Evolutionary conservation across 2,888 invertebrate genomes (phyloP), one percentile per base, ranked within the genome.

Genomic region (Meganola albula): DNA sequence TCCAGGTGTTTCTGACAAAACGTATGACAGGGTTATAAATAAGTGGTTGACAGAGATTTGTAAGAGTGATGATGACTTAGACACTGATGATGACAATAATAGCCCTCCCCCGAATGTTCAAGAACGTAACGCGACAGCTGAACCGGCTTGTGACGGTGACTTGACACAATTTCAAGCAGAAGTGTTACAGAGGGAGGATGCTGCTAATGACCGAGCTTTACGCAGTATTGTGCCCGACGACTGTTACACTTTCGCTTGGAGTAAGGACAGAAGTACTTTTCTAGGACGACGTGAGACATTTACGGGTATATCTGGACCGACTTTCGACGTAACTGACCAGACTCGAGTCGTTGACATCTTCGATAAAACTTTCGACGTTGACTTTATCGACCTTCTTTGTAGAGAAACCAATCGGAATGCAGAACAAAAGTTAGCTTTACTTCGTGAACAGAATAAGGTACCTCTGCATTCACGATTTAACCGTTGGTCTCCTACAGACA

Each of bases 401-500:
- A 33, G 26, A 16, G 22, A 23, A 5, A 31, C 27, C 1, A 34
- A 34, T 10, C 7, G 27, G 24, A 24, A 34, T 7, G 28, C 29
- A 22, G n/a, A 10, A 2, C 33, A 34, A 7, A 34, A 28, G 13
- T 27, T 28, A 4, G 10, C 12, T 10, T 6, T 20, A 1, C 11
- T 28, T 8, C 27, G 28, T 20, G 24, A 34, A 9, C 24, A 34
- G 21, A 21, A 20, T 2, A 28, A 28, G 7, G 10, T 34, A 8
- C 7, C 7, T n/a, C 20, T 20, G 20, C 18, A 4, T 8, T 4
- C 9, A 13, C 9, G 28, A 21, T 13, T 34, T 4, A 2, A 22
- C 2, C 10, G 11, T 3, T 48, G 46, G 51, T 25, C 40, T 23
- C 43, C 41, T 2, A 54, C 48, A 10, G 13, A 49, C 24, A 27